These are phyloP conservation scores for Bactericera cockerelli DNA, from an alignment of 1,140 invertebrate species.

Conservation along the genomic window DNA sequence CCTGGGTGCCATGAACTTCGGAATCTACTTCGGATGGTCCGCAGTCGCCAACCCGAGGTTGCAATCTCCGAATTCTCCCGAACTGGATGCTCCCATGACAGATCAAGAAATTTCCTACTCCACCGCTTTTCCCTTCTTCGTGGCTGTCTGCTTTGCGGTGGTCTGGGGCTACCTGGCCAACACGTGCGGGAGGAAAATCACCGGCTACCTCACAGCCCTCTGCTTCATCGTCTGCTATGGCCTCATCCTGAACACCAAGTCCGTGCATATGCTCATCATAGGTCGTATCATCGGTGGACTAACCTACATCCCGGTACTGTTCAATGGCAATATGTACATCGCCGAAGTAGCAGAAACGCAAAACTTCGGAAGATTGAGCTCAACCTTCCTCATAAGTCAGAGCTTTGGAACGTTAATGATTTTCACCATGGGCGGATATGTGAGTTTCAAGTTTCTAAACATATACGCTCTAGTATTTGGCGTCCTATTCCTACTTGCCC, in stretches of 20 bases:
- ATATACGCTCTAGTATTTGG: neutral
- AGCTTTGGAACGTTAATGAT: neutral
- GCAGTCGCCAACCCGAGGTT: neutral
- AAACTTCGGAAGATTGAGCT: neutral
- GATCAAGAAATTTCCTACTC: neutral
- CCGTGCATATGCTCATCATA: neutral
- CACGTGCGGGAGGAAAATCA: neutral
- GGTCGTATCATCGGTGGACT: neutral
- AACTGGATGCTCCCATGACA: neutral
- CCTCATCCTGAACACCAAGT: neutral
- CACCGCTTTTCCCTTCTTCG: neutral
- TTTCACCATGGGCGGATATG: neutral
- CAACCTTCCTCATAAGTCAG: neutral
- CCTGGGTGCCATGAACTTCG: neutral
- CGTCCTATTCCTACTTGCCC: neutral
- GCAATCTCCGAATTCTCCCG: neutral
- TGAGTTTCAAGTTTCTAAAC: neutral
- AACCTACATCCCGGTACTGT: neutral
- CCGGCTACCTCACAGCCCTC: neutral
- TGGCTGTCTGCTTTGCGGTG: neutral
- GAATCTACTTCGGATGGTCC: neutral
- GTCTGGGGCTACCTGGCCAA: neutral
- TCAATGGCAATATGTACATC: neutral
- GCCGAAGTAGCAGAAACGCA: neutral
- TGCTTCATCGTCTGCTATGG: neutral